Conservation (phyloP, 2,113 vertebrate genomes). For the Furnarius figulus region DNA sequence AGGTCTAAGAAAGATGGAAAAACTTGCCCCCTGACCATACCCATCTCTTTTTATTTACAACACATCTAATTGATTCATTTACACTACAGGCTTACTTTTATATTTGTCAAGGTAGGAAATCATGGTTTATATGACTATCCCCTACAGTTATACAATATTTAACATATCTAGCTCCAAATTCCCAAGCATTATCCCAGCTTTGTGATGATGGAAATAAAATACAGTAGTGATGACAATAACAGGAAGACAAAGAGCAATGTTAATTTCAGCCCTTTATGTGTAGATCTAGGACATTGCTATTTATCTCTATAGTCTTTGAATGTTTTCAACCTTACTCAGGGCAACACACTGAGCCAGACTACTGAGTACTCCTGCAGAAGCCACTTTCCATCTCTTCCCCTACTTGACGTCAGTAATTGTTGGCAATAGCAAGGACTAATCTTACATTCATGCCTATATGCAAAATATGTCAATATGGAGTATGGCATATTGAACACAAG, state of each 20-base stretch:
- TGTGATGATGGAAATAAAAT: not conserved
- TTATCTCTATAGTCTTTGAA: not conserved
- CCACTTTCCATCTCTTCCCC: not conserved
- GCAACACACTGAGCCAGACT: not conserved
- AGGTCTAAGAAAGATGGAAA: not conserved
- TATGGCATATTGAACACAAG: not conserved
- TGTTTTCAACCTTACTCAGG: not conserved
- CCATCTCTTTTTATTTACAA: not conserved
- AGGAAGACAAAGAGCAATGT: not conserved
- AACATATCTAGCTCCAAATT: not conserved
- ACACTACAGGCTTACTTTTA: not conserved
- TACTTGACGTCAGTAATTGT: not conserved
- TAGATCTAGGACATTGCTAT: not conserved
- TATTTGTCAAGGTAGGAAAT: not conserved
- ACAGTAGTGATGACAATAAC: not conserved
- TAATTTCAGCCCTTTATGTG: not conserved
- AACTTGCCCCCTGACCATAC: not conserved
- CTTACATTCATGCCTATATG: not conserved
- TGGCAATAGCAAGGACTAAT: not conserved
- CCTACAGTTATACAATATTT: not conserved
- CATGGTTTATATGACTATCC: not conserved
- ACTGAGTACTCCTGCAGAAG: not conserved
- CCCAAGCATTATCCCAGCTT: not conserved
- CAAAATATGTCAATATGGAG: not conserved
- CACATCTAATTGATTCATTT: not conserved